A percentile compares a stretch with the other conserved stretches of the same genome.
phyloP scores from a whole-genome alignment of 2,797 vertebrate genomes.

The Masticophis lateralis region DNA sequence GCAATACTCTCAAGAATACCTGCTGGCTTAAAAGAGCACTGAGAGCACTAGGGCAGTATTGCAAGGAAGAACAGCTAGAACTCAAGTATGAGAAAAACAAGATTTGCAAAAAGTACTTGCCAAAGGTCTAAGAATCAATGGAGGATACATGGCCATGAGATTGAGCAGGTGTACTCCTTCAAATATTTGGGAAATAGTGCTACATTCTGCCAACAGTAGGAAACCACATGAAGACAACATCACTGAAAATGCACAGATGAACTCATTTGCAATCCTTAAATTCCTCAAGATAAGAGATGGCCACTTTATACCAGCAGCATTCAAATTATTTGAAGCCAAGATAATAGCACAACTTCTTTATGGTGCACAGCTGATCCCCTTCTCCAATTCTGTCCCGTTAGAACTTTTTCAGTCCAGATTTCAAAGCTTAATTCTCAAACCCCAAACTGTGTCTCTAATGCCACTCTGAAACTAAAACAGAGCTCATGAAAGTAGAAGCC shows the following conservation, averaged over 20 bases:
- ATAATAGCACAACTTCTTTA: neutral
- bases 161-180: neutral
- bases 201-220: neutral
- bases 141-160: neutral
- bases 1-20: neutral
- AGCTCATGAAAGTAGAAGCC: too few relatives aligned
- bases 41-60: neutral
- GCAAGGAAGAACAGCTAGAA: neutral
- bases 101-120: neutral
- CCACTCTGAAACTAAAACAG: neutral
- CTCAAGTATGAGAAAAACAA: neutral
- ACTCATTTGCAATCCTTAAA: neutral
- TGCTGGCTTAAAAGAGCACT: neutral
- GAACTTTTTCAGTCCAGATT: neutral
- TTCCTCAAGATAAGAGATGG: neutral
- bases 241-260: neutral
- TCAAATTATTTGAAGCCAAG: neutral
- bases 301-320: neutral
- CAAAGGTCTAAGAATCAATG: neutral
- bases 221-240: neutral
- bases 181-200: neutral
- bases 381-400: neutral
- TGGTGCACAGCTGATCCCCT: neutral
- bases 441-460: neutral
- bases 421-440: neutral